phyloP scores from a whole-genome alignment of 2,888 invertebrate species.

The Vandiemenella viatica region DNA sequence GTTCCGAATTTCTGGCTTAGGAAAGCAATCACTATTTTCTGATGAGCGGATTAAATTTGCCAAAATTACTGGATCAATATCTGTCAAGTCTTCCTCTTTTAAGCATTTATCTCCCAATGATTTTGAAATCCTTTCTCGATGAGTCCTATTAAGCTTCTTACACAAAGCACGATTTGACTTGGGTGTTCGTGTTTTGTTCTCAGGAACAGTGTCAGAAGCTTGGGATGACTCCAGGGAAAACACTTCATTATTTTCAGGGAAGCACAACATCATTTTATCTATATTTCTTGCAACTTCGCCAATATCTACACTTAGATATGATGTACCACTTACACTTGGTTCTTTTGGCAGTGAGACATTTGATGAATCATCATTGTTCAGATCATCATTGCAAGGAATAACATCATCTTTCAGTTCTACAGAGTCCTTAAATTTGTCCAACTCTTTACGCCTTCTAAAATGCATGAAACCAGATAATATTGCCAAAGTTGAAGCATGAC shows the following conservation, averaged over 20 bases:
- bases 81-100: constrained; percentile 4
- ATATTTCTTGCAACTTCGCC: constrained; percentile 9
- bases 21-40: not conserved
- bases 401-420: not conserved
- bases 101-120: not conserved
- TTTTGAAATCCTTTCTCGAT: not conserved
- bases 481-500: constrained; percentile 76
- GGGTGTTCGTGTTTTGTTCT: not conserved
- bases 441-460: constrained; percentile 5
- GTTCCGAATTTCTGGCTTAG: constrained; percentile 8
- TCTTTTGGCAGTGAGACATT: not conserved
- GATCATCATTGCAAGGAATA: not conserved
- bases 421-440: constrained; percentile 3
- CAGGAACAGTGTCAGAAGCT: not conserved
- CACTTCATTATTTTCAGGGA: not conserved
- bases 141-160: not conserved
- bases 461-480: constrained; percentile 37
- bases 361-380: not conserved
- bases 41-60: constrained; percentile 9
- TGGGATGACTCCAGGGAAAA: too few species aligned
- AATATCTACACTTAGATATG: constrained; percentile 4
- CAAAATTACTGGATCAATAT: constrained; percentile 17
- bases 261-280: constrained; percentile 6
- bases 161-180: not conserved
- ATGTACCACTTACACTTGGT: not conserved